Percentiles rank a stretch among this genome's conserved stretches.
Evolutionary conservation across 1,140 invertebrate species (phyloP).

Genomic region (Microvelia longipes): DNA sequence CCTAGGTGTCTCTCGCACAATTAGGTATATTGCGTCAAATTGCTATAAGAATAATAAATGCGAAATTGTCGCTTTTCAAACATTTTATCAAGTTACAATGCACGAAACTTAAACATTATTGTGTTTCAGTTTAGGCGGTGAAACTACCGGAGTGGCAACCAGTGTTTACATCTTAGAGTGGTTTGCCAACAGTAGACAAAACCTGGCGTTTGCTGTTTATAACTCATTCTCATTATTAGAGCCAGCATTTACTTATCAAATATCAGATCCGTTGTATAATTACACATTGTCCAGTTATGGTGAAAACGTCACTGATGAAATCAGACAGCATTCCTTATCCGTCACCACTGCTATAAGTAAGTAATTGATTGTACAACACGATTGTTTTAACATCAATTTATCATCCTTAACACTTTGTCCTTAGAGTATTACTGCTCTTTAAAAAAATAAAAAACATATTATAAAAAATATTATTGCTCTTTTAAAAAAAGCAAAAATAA

Average conservation of each 20-base stretch:
- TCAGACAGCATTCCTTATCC: not conserved
- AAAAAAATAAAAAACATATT: too few species aligned
- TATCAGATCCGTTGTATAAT: not conserved
- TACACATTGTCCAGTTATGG: not conserved
- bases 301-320: not conserved
- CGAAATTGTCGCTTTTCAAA: too few species aligned
- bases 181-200: not conserved
- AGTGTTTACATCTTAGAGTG: not conserved
- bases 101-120: too few species aligned
- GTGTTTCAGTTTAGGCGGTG: not conserved
- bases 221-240: not conserved
- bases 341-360: not conserved
- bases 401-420: too few species aligned
- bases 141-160: not conserved
- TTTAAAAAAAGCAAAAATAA: too few species aligned
- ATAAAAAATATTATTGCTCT: too few species aligned
- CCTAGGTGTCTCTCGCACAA: too few species aligned
- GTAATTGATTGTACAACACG: not conserved
- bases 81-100: too few species aligned
- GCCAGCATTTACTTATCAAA: not conserved
- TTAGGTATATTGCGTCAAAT: too few species aligned
- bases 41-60: too few species aligned
- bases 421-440: too few species aligned
- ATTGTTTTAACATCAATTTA: too few species aligned
- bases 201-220: not conserved